phyloP scores from a whole-genome alignment of 30 jellyfish, hydroid and myxozoan genomes.

The Nemopilema nomurai region DNA sequence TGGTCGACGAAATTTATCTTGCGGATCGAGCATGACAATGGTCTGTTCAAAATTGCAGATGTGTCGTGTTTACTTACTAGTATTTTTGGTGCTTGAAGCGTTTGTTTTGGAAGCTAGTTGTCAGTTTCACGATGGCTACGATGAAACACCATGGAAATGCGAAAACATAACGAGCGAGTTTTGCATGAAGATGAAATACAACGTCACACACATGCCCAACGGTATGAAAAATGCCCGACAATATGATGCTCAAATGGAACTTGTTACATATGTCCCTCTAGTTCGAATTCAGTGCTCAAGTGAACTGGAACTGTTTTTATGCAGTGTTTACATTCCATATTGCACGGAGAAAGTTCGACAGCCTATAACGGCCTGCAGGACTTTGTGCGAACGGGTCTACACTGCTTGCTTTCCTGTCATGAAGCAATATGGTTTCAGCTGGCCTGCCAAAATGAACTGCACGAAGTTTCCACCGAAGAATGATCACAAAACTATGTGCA shows the following conservation, averaged over 20 bases:
- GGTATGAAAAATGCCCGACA: constrained; percentile 57
- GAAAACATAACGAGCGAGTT: constrained; percentile 63
- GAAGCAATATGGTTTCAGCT: constrained; percentile 45
- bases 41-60: constrained; percentile 26
- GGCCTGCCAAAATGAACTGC: constrained; percentile 89
- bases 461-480: constrained; percentile 76
- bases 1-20: constrained; percentile 27
- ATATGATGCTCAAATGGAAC: constrained; percentile 62
- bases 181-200: constrained; percentile 84
- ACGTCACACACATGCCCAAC: constrained; percentile 83
- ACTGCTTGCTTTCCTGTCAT: constrained; percentile 53
- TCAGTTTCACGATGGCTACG: constrained; percentile 49
- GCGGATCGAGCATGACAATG: constrained; percentile 60
- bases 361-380: constrained; percentile 85
- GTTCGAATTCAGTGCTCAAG: constrained; percentile 77
- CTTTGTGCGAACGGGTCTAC: constrained; percentile 90
- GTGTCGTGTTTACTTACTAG: constrained; percentile 63
- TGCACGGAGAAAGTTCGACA: constrained; percentile 82
- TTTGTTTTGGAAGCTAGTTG: constrained; percentile 74
- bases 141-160: constrained; percentile 88
- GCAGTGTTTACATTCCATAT: constrained; percentile 89
- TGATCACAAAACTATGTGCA: constrained; percentile 65
- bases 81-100: constrained; percentile 42
- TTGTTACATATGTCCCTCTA: constrained; percentile 63
- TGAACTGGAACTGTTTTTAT: constrained; percentile 80